Conservation (phyloP, 2,113 vertebrate species). For the Nothocercus julius region DNA sequence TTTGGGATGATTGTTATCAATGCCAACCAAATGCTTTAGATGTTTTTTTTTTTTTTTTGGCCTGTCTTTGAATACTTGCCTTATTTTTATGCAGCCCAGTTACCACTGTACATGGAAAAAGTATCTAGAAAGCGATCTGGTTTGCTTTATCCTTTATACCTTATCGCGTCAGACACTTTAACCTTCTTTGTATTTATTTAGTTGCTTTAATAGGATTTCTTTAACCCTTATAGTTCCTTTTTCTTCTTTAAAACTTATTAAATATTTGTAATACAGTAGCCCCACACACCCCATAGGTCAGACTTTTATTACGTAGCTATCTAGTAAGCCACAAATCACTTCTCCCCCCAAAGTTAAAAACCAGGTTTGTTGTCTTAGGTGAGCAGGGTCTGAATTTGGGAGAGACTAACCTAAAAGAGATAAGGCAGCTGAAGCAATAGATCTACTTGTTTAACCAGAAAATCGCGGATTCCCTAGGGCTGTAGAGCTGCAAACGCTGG, state of each 20-base stretch:
- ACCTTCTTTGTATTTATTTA: conserved; percentile 32
- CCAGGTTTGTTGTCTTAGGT: neutral
- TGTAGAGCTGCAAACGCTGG: neutral
- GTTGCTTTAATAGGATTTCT: conserved; percentile 37
- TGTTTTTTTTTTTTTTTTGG: neutral
- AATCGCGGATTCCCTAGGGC: neutral
- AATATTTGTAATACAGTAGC: conserved; percentile 50
- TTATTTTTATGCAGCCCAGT: conserved; percentile 28
- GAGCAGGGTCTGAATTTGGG: neutral
- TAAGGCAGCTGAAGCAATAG: neutral
- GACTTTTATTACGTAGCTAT: neutral
- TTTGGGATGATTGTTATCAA: conserved; percentile 68
- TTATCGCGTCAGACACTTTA: conserved; percentile 33
- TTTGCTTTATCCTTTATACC: conserved; percentile 53
- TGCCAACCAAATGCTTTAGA: conserved; percentile 60
- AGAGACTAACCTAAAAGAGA: neutral
- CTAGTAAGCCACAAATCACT: neutral
- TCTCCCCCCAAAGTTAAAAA: neutral
- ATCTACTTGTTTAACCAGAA: neutral
- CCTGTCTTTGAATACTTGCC: conserved; percentile 57
- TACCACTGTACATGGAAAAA: conserved; percentile 20
- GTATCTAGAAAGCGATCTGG: conserved; percentile 42
- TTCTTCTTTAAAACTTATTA: conserved; percentile 12
- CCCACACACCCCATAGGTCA: neutral
- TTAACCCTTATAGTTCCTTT: neutral